phyloP scores from a whole-genome alignment of 2,797 vertebrate species.

The Falco columbarius region DNA sequence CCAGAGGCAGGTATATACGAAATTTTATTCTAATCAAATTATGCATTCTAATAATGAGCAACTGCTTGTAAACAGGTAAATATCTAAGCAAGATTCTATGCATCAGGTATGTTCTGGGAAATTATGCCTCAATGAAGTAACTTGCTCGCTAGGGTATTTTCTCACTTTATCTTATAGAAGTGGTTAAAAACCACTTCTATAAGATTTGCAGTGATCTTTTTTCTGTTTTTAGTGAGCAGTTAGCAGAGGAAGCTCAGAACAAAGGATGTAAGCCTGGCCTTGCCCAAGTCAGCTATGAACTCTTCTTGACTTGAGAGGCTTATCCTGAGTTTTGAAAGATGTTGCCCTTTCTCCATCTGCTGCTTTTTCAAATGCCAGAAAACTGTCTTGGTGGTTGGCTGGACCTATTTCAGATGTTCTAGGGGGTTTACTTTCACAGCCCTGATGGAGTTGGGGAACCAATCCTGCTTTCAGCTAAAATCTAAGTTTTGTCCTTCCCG shows the following conservation, averaged over 20 bases:
- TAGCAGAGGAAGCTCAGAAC: neutral
- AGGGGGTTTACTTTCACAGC: neutral
- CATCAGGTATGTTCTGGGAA: neutral
- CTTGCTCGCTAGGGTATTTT: neutral
- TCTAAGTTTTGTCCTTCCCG: neutral
- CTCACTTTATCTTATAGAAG: neutral
- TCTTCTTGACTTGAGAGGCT: neutral
- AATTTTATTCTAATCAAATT: neutral
- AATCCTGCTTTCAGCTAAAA: neutral
- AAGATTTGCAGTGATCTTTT: neutral
- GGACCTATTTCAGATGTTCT: neutral
- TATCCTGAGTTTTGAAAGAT: neutral
- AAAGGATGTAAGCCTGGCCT: neutral
- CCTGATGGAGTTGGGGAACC: neutral
- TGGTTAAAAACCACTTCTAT: neutral
- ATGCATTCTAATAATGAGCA: neutral
- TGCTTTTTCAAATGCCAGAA: neutral
- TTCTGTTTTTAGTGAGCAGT: neutral
- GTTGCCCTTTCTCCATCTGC: constrained; percentile 16
- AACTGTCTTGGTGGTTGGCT: neutral
- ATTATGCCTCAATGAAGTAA: neutral
- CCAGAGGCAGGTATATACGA: fast-evolving
- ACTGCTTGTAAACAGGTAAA: neutral
- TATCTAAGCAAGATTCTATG: neutral
- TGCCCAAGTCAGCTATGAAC: neutral